phyloP scores from a whole-genome alignment of 2,113 vertebrate genomes.

The Eulacestoma nigropectus region DNA sequence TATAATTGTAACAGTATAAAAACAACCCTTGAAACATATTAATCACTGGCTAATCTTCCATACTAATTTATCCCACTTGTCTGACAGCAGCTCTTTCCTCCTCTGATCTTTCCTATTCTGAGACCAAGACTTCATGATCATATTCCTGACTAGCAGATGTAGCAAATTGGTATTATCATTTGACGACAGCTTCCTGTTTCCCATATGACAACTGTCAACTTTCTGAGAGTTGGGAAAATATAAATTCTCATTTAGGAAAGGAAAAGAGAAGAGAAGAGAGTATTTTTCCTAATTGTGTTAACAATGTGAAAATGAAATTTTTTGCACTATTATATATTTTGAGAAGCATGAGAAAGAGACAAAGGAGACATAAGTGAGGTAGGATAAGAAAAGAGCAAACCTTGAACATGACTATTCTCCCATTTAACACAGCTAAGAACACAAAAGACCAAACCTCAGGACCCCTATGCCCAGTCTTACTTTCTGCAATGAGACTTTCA shows the following conservation, averaged over 20 bases:
- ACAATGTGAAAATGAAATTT: not conserved
- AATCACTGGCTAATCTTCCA: conserved; percentile 60
- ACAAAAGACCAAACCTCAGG: not conserved
- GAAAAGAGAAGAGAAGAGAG: not conserved
- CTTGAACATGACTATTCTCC: not conserved
- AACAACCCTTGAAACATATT: conserved; percentile 55
- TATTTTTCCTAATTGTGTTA: not conserved
- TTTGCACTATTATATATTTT: not conserved
- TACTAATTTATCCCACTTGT: conserved; percentile 56
- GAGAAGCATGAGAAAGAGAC: not conserved
- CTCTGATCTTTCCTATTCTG: conserved; percentile 51
- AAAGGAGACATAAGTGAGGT: not conserved
- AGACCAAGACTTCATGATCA: conserved; percentile 16
- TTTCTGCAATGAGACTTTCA: not conserved
- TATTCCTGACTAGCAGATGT: conserved; percentile 24
- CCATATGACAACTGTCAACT: not conserved
- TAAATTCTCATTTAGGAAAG: not conserved
- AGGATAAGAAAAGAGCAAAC: not conserved
- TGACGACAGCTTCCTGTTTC: conserved; percentile 35
- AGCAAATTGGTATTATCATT: not conserved
- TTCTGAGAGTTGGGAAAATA: conserved; percentile 8
- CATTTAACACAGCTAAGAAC: not conserved
- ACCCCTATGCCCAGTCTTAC: not conserved
- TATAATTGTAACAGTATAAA: conserved; percentile 51
- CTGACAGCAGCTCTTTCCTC: conserved; percentile 28